Conservation (phyloP, 2,888 invertebrate species). For the Cephus spinipes region DNA sequence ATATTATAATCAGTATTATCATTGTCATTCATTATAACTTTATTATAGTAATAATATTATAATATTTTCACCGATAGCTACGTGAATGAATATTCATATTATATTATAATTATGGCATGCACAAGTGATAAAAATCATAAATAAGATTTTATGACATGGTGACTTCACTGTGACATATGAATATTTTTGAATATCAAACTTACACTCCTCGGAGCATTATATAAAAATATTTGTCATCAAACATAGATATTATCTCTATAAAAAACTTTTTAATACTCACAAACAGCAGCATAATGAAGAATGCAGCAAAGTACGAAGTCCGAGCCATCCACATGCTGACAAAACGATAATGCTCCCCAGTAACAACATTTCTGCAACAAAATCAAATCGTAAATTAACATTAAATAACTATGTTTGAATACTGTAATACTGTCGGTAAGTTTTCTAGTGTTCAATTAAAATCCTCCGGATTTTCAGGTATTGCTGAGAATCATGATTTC, state of each 20-base stretch:
- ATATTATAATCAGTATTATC: no score
- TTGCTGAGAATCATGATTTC: background rate
- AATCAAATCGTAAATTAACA: constrained; percentile 1
- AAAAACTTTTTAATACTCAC: constrained; percentile 76
- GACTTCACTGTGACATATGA: no score
- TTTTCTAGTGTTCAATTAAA: background rate
- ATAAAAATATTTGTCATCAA: no score
- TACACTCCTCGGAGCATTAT: no score
- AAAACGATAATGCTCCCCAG: constrained; percentile 98
- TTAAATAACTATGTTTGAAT: background rate
- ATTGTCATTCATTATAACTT: no score
- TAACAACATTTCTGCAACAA: constrained; percentile 89
- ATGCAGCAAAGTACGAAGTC: constrained; percentile 94
- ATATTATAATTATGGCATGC: no score
- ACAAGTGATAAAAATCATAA: no score
- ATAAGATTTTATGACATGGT: no score
- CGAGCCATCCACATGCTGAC: constrained; percentile 97
- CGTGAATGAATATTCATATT: no score
- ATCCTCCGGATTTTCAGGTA: background rate
- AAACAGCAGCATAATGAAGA: constrained; percentile 98
- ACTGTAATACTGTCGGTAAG: background rate
- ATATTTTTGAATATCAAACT: no score
- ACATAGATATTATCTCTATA: background rate
- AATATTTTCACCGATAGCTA: no score
- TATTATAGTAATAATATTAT: no score